Base-by-base conservation (phyloP, 2,113 vertebrate species). In the Megaptera novaeangliae region DNA sequence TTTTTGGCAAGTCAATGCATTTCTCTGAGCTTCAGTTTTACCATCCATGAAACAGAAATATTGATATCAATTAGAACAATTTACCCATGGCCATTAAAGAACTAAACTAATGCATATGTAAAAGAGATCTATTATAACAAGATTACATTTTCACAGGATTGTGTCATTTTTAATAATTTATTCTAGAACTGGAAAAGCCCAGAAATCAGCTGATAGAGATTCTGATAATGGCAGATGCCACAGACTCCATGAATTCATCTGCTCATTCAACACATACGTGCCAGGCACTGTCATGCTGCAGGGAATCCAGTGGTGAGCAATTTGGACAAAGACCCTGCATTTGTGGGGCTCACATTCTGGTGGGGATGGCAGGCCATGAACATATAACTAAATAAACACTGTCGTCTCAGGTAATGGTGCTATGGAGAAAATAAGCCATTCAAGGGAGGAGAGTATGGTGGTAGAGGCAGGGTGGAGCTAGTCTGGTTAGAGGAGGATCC, bases 1-100 rank as follows among this genome's bases (percentile, higher is more conserved):
- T 49, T 80, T 93, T 39, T 66, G 74, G 31, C 34, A 84, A 95
- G 36, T 84, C 61, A 52, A 5, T 12, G 34, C 49, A 86, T 57
- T 92, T 94, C 36, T 94, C 66, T 81, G 61, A 93, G 57, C 44
- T 85, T 61, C 49, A 74, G 31, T 64, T 71, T 91, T 83, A 59
- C 61, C 44, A 91, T 57, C 74, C 46, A 29, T 59, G 52, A 91
- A 83, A 69, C 4, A 52, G 61, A 91, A 91, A 59, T 74, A 78
- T 5, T 66, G 61, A 36, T 88, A 52, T 82, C 36, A 95, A 75
- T 75, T n/a, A 39, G 29, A 61, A 74, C 8, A 34, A 84, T 61
- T 80, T 84, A 90, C 25, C 9, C 49, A 36, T 12, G 10, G 44
- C 17, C 46, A 91, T 55, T 61, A 64, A 82, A 90, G 20, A 52